Evolutionary conservation across 2,113 vertebrate genomes (phyloP).

Genomic region (Microcebus murinus): DNA sequence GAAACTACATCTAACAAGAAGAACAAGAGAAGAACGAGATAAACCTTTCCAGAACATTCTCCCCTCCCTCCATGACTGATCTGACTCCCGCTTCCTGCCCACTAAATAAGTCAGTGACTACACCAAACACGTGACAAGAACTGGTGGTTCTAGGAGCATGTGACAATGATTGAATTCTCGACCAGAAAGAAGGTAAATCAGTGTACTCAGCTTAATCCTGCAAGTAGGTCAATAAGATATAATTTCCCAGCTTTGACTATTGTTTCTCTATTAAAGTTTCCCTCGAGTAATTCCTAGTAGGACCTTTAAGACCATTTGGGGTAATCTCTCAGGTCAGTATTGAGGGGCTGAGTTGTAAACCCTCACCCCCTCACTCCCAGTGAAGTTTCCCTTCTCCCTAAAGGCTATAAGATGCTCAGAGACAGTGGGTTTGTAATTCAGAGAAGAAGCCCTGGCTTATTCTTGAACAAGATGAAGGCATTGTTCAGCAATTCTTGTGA

Average conservation of each 20-base stretch:
- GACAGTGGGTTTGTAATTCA: neutral
- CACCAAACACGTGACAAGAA: neutral
- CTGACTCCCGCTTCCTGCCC: neutral
- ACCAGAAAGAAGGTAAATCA: conserved; percentile 37
- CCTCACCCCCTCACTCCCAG: too few relatives aligned
- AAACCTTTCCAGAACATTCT: conserved; percentile 22
- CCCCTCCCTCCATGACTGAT: neutral
- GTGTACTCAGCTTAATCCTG: neutral
- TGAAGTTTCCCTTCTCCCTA: neutral
- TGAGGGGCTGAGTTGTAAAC: neutral
- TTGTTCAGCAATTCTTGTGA: neutral
- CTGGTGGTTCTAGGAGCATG: neutral
- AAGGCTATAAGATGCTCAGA: neutral
- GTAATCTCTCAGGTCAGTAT: neutral
- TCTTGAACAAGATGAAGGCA: neutral
- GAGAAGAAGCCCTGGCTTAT: neutral
- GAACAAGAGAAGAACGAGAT: neutral
- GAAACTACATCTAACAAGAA: conserved; percentile 38
- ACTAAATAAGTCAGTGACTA: neutral
- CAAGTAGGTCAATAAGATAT: conserved; percentile 59
- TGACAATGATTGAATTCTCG: neutral
- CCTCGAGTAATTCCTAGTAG: neutral
- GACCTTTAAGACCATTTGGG: neutral
- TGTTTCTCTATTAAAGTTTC: neutral
- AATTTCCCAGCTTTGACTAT: neutral